Evolutionary conservation across 2,888 invertebrate genomes (phyloP), one percentile per base, ranked within the genome.

Genomic region (Drosophila pseudotakahashii): DNA sequence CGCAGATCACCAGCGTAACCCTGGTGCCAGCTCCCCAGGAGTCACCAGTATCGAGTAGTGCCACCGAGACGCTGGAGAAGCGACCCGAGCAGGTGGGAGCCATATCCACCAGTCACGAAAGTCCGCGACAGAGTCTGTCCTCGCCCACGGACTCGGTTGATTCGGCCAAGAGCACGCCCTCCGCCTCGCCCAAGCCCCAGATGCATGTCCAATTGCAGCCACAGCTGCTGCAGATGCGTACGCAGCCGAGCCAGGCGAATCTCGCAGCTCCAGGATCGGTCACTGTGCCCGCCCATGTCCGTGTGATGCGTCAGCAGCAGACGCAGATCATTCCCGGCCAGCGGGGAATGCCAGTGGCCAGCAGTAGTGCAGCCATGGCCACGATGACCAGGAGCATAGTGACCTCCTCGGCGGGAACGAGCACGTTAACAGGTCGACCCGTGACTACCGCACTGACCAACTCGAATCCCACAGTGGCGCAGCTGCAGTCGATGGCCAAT

Each of bases 11-110:
- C 2, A 75, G 86, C 32, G 80, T 89, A 13, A 92, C 92, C 50
- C 91, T 93, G 61, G 86, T 92, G 60, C 93, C 93, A 78, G 91
- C 93, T n/a, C 86, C 93, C 90, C 88, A 88, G 61, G 90, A 90
- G 66, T 91, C 91, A 5, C 91, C 91, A 0, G 90, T 91, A 3
- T 89, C 91, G 11, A 91, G 90, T 63, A 90, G 71, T 37, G 75
- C 68, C 0, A 6, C 59, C 0, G 90, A 76, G n/a, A 7, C 16
- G 3, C 19, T 59, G 1, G 86, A 86, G 39, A 93, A 95, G 80
- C 94, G 94, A 1, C 97, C 97, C 0, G 96, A 96, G 68, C 97
- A 97, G 90, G 97, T 96, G 6, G 97, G 96, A 0, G 95, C 96
- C 0, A 96, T 97, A 10, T 97, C 96, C 78, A 97, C 97, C 0